These are phyloP conservation scores for Elmis aenea DNA, from an alignment of 2,888 invertebrate species.

Conservation along the genomic window DNA sequence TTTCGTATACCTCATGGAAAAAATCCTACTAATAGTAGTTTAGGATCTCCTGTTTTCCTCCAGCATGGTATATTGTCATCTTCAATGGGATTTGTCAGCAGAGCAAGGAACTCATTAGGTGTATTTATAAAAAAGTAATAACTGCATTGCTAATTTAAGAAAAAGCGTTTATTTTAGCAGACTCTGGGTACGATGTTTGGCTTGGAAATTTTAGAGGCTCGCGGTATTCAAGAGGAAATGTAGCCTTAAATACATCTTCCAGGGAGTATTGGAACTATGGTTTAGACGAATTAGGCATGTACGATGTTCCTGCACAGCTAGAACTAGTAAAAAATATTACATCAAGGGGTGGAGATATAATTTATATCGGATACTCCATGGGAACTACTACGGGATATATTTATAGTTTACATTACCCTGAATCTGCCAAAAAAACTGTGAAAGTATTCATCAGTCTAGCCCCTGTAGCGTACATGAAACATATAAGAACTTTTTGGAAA, in stretches of 20 bases:
- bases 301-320: conserved; percentile 17
- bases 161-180: conserved; percentile 16
- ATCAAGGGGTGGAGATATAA: conserved; percentile 14
- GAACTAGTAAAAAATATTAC: conserved; percentile 13
- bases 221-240: conserved; percentile 16
- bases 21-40: not conserved
- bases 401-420: conserved; percentile 16
- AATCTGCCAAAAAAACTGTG: conserved; percentile 10
- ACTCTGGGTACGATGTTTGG: conserved; percentile 22
- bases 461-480: conserved; percentile 8
- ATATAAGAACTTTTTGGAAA: not conserved
- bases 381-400: conserved; percentile 18
- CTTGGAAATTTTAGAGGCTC: conserved; percentile 23
- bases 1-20: conserved; percentile 15
- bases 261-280: conserved; percentile 19
- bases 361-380: conserved; percentile 21
- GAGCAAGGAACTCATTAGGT: conserved; percentile 18
- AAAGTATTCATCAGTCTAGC: conserved; percentile 19
- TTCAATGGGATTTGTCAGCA: conserved; percentile 14
- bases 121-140: not conserved
- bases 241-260: conserved; percentile 6
- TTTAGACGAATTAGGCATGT: conserved; percentile 20
- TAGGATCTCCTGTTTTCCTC: conserved; percentile 13
- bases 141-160: not conserved
- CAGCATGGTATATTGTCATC: conserved; percentile 19